Evolutionary conservation across 2,113 vertebrate genomes (phyloP).

Genomic region (Mobula birostris): DNA sequence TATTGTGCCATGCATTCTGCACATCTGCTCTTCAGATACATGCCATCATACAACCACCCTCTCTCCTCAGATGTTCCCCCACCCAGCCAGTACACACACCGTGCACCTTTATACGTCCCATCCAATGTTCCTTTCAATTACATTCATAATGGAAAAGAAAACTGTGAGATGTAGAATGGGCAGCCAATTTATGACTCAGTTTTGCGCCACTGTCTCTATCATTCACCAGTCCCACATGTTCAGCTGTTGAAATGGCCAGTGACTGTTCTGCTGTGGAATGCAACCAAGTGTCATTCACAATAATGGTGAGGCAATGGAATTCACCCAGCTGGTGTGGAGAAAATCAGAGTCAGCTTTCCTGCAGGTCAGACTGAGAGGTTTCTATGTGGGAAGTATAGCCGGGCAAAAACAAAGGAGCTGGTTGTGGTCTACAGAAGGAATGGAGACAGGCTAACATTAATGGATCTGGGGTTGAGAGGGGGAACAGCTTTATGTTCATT

Average conservation of each 20-base stretch:
- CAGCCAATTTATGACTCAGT: not conserved
- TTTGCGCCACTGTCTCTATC: not conserved
- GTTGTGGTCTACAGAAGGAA: too few relatives aligned
- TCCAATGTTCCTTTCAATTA: too few relatives aligned
- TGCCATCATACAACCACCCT: not conserved
- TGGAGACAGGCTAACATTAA: too few relatives aligned
- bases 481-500: too few relatives aligned
- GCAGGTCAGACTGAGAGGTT: not conserved
- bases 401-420: not conserved
- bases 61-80: not conserved
- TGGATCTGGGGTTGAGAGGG: too few relatives aligned
- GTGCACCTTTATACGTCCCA: too few relatives aligned
- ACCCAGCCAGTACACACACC: not conserved
- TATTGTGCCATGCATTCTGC: too few relatives aligned
- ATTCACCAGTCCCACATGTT: not conserved
- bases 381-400: too few relatives aligned
- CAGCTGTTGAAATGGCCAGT: not conserved
- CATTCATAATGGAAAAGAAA: not conserved
- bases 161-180: not conserved
- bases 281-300: not conserved
- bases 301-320: not conserved
- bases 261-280: not conserved
- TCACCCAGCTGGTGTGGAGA: not conserved
- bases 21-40: too few relatives aligned
- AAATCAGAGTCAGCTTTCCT: not conserved